Base-by-base conservation (phyloP, 2,113 vertebrate species). In the Thunnus maccoyii region DNA sequence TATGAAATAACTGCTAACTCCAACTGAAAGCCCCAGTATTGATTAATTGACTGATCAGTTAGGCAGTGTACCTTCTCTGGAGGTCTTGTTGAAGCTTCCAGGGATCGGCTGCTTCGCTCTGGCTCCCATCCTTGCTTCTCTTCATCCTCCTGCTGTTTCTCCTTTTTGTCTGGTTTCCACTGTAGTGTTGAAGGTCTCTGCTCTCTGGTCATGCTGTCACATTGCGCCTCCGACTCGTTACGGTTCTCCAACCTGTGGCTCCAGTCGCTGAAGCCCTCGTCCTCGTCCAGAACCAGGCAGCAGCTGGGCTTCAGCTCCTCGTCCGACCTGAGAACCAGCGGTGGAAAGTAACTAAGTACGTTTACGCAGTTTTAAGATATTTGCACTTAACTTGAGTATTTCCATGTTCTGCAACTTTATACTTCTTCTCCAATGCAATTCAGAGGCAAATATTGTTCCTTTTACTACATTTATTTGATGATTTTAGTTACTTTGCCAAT, bases 251-350 rank as follows among this genome's bases (percentile, higher is more conserved):
- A 48, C 79, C 94, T 96, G 90, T 97, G 97, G 47, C 95, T 96
- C 97, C 97, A 98, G 91, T 97, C 97, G 0, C 97, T 95, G 88
- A 98, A 98, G 3, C 97, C 97, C 67, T 99, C 97, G 1, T 98
- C 97, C 65, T 98, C 97, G 9, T 98, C 97, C 89, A 94, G 82
- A 51, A 95, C 96, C 0, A 89, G 80, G 30, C 88, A 72, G 57
- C 91, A 90, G 0, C 90, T 72, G 18, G 95, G 91, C 85, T 96
- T 96, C 60, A 93, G 88, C 36, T 92, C 88, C 55, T 78, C 79
- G 9, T 93, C 92, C 55, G 82, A 87, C 84, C 96, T 96, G 89
- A 65, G 18, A 51, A 68, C 48, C 16, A 22, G 27, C 10, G 58
- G 15, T 0, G 15, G 22, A 78, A 32, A 46, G 3, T 12, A 36